Percentiles rank a stretch among this genome's conserved stretches.
These are phyloP conservation scores for Drosophila greeni DNA, from an alignment of 2,888 invertebrate genomes.

Conservation along the genomic window DNA sequence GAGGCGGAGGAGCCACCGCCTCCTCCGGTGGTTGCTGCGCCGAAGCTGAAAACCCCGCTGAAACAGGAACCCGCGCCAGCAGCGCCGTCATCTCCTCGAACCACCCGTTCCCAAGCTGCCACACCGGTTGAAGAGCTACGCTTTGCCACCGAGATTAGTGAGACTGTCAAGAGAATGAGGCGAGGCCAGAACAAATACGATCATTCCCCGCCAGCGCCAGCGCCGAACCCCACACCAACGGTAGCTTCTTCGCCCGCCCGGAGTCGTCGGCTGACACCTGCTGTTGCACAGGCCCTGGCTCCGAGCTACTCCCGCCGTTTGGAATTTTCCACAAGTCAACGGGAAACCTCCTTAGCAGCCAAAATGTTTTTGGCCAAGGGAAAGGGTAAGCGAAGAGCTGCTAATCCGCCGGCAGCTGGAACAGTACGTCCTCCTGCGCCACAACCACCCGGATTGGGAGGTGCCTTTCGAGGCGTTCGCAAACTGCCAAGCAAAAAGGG, in stretches of 20 bases:
- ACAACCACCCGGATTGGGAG: slow-evolving; percentile 30
- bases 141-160: slow-evolving; percentile 78
- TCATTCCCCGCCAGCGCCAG: slow-evolving; percentile 62
- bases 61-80: slow-evolving; percentile 37
- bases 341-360: slow-evolving; percentile 5
- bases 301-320: slow-evolving; percentile 44
- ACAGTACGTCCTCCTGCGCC: slow-evolving; percentile 25
- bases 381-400: slow-evolving; percentile 45
- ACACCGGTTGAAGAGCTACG: slow-evolving; percentile 76
- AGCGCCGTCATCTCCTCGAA: slow-evolving; percentile 33
- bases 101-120: slow-evolving; percentile 68
- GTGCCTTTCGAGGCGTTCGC: slow-evolving; percentile 59
- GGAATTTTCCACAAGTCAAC: slow-evolving; percentile 29
- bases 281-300: slow-evolving; percentile 11
- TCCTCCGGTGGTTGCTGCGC: slow-evolving; percentile 8
- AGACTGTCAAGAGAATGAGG: slow-evolving; percentile 77
- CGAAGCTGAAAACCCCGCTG: slow-evolving; percentile 24
- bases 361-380: slow-evolving; percentile 51
- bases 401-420: slow-evolving; percentile 13
- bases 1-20: slow-evolving; percentile 70
- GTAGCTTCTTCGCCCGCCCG: slow-evolving; percentile 29
- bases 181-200: slow-evolving; percentile 77
- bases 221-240: slow-evolving; percentile 12
- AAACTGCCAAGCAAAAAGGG: slow-evolving; percentile 75
- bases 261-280: slow-evolving; percentile 50